These are phyloP conservation scores for Sigmodon hispidus DNA, from an alignment of 2,113 vertebrate species.

Conservation along the genomic window DNA sequence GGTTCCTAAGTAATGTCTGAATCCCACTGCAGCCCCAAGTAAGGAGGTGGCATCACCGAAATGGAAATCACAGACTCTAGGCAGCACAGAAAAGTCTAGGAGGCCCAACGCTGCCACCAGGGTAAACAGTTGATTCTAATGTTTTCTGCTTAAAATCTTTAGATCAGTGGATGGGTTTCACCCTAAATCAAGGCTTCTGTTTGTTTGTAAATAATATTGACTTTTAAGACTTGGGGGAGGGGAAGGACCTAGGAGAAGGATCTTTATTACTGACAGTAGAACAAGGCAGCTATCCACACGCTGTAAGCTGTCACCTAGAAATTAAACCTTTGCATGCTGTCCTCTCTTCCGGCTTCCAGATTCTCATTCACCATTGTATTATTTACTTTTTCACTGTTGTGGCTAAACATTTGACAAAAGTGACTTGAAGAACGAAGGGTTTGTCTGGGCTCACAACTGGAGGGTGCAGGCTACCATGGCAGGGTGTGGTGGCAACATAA, in stretches of 20 bases:
- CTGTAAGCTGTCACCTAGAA: slow-evolving; percentile 43
- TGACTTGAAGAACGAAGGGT: neutral
- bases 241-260: neutral
- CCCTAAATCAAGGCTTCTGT: neutral
- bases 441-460: neutral
- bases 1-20: too few relatives aligned
- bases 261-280: neutral
- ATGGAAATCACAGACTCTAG: neutral
- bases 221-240: neutral
- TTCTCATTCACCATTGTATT: neutral
- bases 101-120: neutral
- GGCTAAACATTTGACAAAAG: neutral
- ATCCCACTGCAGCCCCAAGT: too few relatives aligned
- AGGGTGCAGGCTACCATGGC: neutral
- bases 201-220: slow-evolving; percentile 63
- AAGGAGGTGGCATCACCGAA: neutral
- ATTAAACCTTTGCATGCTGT: neutral
- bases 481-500: neutral
- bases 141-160: neutral
- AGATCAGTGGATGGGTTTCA: neutral
- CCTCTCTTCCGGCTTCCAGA: slow-evolving; percentile 9
- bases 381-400: neutral
- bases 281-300: slow-evolving; percentile 23
- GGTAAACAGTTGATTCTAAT: neutral
- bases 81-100: neutral